Evolutionary conservation across 2,113 vertebrate species (phyloP).

Genomic region (Terrapene triunguis): DNA sequence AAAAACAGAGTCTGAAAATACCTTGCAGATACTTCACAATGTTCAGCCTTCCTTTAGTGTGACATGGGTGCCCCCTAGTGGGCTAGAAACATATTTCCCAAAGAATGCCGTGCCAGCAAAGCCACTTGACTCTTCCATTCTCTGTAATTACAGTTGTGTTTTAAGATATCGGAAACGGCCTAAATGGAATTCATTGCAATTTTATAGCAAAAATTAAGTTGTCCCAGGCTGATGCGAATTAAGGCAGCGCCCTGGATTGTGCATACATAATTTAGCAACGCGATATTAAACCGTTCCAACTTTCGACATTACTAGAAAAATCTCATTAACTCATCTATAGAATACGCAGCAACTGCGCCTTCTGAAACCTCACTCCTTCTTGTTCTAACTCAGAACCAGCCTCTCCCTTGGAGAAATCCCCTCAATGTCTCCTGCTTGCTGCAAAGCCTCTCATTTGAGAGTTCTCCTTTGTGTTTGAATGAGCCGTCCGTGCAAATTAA

Average conservation of each 20-base stretch:
- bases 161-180: neutral
- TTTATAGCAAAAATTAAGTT: neutral
- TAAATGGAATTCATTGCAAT: neutral
- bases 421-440: rapidly evolving
- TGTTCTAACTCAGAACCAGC: neutral
- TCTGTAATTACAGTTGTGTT: neutral
- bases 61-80: constrained; percentile 75
- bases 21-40: neutral
- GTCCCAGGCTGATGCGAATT: neutral
- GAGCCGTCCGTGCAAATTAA: neutral
- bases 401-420: neutral
- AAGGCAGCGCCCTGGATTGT: neutral
- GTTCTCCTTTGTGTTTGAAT: rapidly evolving
- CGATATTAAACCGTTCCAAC: neutral
- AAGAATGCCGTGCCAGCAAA: neutral
- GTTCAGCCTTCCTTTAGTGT: constrained; percentile 31
- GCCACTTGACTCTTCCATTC: too few relatives aligned
- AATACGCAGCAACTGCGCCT: rapidly evolving
- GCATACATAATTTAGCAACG: neutral
- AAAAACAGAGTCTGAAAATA: neutral
- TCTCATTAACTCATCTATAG: neutral
- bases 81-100: neutral
- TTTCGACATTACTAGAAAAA: neutral
- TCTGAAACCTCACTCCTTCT: neutral
- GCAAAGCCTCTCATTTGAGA: neutral